Evolutionary conservation across 2,888 invertebrate genomes (phyloP), one percentile per base, ranked within the genome.

Genomic region (Parnassius mnemosyne): DNA sequence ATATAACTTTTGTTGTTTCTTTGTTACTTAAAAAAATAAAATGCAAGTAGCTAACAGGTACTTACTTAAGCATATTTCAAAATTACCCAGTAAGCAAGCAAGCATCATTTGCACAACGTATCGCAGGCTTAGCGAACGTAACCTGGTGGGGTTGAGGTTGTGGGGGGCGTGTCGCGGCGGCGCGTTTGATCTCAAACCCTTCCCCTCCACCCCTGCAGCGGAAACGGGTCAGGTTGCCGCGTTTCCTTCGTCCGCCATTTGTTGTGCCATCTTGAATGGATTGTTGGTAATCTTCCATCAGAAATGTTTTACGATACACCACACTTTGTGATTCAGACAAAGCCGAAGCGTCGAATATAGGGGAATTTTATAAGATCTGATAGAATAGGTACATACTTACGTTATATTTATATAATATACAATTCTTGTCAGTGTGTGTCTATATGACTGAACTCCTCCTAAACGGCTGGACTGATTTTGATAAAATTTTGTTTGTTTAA

Each of bases 181-280:
- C 54, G 46, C 58, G 62, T 66, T 65, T 69, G 69, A 68, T 57
- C 64, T 53, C 52, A 51, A 47, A 16, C 41, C 41, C 53, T 42
- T 3, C 34, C 57, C 47, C 49, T 10, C 47, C 0, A 46, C 9
- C 53, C 47, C 46, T 53, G 63, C 65, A 70, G 68, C 76, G 78
- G 74, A 80, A 79, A 52, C 55, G 66, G 67, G 65, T 80, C 75
- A 62, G 64, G 69, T 80, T 76, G 71, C 80, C 44, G 54, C 60
- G 68, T 74, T 79, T 77, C 80, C 75, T 72, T 61, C 64, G 34
- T 42, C 54, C 57, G 58, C 66, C 61, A 66, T 65, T 65, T 63
- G 62, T 57, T 46, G 61, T 47, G n/a, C 52, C 43, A 43, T 53
- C 52, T 41, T 53, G 12, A 25, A 42, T 16, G 41, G 46, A 20